Conservation (phyloP, 2,888 invertebrate genomes). For the Eremobia ochroleuca region DNA sequence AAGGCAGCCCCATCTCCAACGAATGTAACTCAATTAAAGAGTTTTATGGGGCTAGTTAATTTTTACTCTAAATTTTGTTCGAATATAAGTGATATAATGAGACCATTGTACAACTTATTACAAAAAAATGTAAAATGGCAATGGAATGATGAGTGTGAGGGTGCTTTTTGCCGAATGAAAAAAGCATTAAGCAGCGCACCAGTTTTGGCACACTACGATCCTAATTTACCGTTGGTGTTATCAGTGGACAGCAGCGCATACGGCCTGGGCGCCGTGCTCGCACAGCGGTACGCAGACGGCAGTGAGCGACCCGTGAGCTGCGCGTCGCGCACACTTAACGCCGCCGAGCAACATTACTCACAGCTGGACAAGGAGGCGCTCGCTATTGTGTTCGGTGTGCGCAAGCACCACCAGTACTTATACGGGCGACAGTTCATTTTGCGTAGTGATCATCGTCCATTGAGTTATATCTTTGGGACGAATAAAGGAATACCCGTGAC, state of each 20-base stretch:
- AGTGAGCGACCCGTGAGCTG: too few species aligned
- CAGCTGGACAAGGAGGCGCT: too few species aligned
- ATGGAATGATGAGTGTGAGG: slow-evolving; percentile 11
- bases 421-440: slow-evolving; percentile 33
- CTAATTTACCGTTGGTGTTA: too few species aligned
- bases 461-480: slow-evolving; percentile 35
- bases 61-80: slow-evolving; percentile 33
- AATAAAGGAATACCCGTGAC: slow-evolving; percentile 34
- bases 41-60: slow-evolving; percentile 34
- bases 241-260: too few species aligned
- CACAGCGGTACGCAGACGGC: too few species aligned
- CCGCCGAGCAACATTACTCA: too few species aligned
- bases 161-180: slow-evolving; percentile 16
- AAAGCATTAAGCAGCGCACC: slow-evolving; percentile 2
- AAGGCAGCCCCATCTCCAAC: slow-evolving; percentile 2
- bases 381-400: too few species aligned
- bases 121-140: slow-evolving; percentile 19
- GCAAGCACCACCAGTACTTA: slow-evolving; percentile 42
- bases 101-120: slow-evolving; percentile 28
- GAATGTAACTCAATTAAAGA: slow-evolving; percentile 25
- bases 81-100: slow-evolving; percentile 24
- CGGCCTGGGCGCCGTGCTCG: too few species aligned
- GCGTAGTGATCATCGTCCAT: slow-evolving; percentile 34
- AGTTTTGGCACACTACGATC: too few species aligned
- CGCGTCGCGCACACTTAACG: too few species aligned